phyloP scores from a whole-genome alignment of 92 coral and sea anemone species.

The Pocillopora meandrina region DNA sequence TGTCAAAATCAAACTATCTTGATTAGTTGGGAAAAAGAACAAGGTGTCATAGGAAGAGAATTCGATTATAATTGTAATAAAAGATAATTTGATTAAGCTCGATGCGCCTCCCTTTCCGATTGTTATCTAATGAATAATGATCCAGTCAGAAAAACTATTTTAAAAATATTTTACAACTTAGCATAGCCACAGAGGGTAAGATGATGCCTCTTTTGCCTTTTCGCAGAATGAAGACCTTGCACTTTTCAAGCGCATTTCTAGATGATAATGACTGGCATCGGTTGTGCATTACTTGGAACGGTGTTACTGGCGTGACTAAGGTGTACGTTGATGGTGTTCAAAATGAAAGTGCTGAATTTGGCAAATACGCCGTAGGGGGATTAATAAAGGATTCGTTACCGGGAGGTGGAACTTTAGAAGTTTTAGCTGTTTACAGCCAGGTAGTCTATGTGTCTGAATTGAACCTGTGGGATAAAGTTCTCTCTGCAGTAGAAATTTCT shows the following conservation, averaged over 20 bases:
- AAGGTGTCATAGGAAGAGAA: no score
- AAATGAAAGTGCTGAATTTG: background rate
- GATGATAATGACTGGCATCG: background rate
- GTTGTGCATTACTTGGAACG: conserved; percentile 1
- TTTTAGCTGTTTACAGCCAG: background rate
- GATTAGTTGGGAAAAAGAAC: no score
- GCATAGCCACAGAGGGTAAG: no score
- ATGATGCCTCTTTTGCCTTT: background rate
- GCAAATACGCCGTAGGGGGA: background rate
- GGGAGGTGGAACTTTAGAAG: background rate
- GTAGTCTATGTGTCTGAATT: background rate
- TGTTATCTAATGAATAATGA: no score
- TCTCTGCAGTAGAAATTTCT: background rate
- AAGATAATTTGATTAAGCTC: no score
- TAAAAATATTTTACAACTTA: no score
- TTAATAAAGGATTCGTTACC: background rate
- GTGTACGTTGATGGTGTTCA: background rate
- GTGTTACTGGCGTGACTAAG: conserved; percentile 5
- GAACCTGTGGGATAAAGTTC: background rate
- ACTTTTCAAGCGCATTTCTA: background rate
- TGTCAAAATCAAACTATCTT: no score
- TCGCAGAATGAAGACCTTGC: background rate
- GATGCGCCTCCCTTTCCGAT: no score
- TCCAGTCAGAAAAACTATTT: no score
- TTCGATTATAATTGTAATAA: no score